Evolutionary conservation across 1,140 invertebrate genomes (phyloP).

Genomic region (Calephelis virginiensis): DNA sequence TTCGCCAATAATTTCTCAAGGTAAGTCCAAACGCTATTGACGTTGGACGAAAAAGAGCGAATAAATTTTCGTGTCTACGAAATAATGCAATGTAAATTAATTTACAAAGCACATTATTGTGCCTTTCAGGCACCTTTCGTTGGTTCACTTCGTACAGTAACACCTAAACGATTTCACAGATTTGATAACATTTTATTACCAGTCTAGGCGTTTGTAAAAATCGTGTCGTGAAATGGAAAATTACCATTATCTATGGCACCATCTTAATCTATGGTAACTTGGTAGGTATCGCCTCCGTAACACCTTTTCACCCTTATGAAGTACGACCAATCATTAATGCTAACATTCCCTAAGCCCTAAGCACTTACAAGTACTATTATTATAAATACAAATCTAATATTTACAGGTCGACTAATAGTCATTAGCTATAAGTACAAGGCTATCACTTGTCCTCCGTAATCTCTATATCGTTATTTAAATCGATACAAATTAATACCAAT

Average conservation of each 20-base stretch:
- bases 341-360: constrained; percentile 61
- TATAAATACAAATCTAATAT: constrained; percentile 70
- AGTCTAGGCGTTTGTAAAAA: constrained; percentile 10
- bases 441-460: constrained; percentile 10
- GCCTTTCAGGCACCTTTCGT: constrained; percentile 6
- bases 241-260: constrained; percentile 63
- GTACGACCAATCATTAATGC: constrained; percentile 66
- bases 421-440: constrained; percentile 49
- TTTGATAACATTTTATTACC: background rate
- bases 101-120: constrained; percentile 16
- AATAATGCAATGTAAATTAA: constrained; percentile 9
- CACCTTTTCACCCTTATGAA: constrained; percentile 42
- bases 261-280: constrained; percentile 73
- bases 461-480: background rate
- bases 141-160: constrained; percentile 10
- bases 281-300: constrained; percentile 32
- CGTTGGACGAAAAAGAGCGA: background rate
- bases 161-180: constrained; percentile 14
- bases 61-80: constrained; percentile 4
- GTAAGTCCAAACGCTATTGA: background rate
- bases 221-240: constrained; percentile 22
- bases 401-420: constrained; percentile 67
- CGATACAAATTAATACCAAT: background rate
- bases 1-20: too few relatives aligned
- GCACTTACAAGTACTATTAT: constrained; percentile 43